Percentiles rank a stretch among this genome's conserved stretches.
Conservation (phyloP, 1,140 invertebrate genomes). For the Campoletis sonorensis region DNA sequence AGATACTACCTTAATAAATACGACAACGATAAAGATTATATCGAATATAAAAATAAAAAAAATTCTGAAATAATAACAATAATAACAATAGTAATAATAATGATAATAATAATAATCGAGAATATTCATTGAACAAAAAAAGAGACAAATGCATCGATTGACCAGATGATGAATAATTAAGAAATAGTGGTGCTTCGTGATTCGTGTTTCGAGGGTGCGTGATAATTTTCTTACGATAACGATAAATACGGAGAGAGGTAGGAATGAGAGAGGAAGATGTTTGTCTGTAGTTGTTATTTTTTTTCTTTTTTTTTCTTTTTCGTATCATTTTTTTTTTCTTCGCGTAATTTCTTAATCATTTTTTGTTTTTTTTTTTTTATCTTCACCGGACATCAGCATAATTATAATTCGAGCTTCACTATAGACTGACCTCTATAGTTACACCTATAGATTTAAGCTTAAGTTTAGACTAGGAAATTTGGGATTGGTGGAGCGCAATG, state of each 20-base stretch:
- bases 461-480: slow-evolving; percentile 14
- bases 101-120: neutral
- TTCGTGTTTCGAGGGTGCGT: neutral
- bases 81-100: too few relatives aligned
- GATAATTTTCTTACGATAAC: neutral
- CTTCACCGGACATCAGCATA: neutral
- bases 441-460: slow-evolving; percentile 11
- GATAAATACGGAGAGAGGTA: slow-evolving; percentile 17
- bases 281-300: too few relatives aligned
- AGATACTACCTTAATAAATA: slow-evolving; percentile 26
- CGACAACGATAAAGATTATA: neutral
- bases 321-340: neutral
- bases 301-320: neutral
- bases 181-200: neutral
- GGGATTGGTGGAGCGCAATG: slow-evolving; percentile 26
- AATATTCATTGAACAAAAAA: neutral
- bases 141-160: neutral
- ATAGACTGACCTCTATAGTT: slow-evolving; percentile 14
- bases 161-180: neutral
- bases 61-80: neutral
- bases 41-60: slow-evolving; percentile 8
- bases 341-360: too few relatives aligned
- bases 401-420: slow-evolving; percentile 13
- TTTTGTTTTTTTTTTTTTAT: too few relatives aligned
- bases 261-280: slow-evolving; percentile 10